Evolutionary conservation across 2,113 vertebrate species (phyloP).

Genomic region (Gnathonemus echidnorhynchus): DNA sequence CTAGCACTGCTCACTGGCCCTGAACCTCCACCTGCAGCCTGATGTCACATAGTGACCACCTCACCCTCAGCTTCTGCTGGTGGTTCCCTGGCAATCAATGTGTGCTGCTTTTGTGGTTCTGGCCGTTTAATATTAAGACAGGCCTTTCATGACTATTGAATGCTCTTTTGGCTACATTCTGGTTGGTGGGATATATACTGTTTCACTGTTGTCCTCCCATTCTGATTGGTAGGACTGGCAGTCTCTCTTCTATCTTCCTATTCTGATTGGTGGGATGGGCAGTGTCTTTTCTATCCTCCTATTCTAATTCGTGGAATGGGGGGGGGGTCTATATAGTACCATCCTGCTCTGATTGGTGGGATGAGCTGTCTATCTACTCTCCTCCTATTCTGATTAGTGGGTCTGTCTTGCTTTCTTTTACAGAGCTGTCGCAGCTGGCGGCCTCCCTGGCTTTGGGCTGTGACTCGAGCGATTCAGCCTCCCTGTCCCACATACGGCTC

Average conservation of each 20-base stretch:
- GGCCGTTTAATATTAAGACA: not conserved
- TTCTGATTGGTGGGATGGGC: not conserved
- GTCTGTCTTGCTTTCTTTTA: conserved; percentile 1
- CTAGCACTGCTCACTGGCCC: not conserved
- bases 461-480: conserved; percentile 45
- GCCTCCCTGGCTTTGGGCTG: conserved; percentile 50
- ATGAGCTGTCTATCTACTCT: not conserved
- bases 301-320: not conserved
- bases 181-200: not conserved
- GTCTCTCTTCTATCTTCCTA: not conserved
- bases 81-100: not conserved
- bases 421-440: conserved; percentile 52
- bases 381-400: not conserved
- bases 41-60: not conserved
- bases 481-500: conserved; percentile 52
- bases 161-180: not conserved
- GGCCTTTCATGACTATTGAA: not conserved
- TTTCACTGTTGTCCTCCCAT: not conserved
- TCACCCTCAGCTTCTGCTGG: not conserved
- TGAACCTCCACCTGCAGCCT: not conserved
- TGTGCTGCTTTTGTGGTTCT: not conserved
- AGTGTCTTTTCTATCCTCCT: not conserved
- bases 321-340: not conserved
- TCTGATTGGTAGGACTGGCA: not conserved
- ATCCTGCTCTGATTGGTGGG: not conserved